phyloP scores from a whole-genome alignment of 2,113 vertebrate genomes.

The Larimichthys crocea region DNA sequence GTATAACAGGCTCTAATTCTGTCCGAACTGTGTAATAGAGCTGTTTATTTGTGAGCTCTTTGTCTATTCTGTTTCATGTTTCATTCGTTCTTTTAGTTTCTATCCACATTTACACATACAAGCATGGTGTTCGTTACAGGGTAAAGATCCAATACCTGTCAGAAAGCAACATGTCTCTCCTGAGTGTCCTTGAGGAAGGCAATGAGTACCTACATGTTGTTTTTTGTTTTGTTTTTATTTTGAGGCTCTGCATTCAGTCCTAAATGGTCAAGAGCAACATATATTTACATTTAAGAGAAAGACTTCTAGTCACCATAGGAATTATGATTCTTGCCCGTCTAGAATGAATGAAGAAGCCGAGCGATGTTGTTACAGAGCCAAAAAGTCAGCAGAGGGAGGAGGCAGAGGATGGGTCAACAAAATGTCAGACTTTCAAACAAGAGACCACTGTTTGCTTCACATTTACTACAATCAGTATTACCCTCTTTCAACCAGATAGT shows the following conservation, averaged over 20 bases:
- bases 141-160: not conserved
- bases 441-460: no score
- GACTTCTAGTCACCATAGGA: not conserved
- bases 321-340: not conserved
- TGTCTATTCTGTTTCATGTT: not conserved
- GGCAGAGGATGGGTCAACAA: no score
- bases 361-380: no score
- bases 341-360: not conserved
- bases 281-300: not conserved
- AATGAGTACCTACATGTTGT: not conserved
- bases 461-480: no score
- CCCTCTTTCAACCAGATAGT: no score
- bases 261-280: not conserved
- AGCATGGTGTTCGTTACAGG: not conserved
- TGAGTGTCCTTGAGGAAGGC: not conserved
- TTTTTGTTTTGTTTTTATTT: not conserved
- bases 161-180: not conserved
- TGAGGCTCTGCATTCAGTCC: not conserved
- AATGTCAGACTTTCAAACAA: no score
- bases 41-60: not conserved
- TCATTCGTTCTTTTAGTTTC: conserved; percentile 1
- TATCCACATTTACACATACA: not conserved
- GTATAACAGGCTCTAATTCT: conserved; percentile 43
- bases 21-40: conserved; percentile 29
- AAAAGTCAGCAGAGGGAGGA: no score